Base-by-base conservation (phyloP, 2,888 invertebrate genomes). In the Torymus texanus region DNA sequence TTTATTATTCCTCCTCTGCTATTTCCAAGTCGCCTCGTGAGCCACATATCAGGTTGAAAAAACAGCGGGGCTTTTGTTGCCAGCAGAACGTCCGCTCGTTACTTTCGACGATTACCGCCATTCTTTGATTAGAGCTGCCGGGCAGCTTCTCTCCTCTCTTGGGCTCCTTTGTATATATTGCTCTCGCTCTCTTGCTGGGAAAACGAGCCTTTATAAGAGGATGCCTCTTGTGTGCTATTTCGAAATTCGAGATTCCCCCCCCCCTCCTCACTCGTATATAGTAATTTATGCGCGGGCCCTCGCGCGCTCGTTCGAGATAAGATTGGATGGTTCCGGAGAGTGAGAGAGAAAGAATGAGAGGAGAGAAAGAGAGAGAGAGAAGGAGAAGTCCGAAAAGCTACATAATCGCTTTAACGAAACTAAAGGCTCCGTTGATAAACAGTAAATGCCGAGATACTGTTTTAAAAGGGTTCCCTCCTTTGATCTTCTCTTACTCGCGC, bases 251-350 rank as follows among this genome's bases (percentile, higher is more conserved):
- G 85, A 85, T 41, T 85, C 24, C 13, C 12, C 16, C 12, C 16
- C n/a, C 8, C 24, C n/a, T n/a, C 24, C 29, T 50, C 58, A 24
- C 62, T 56, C 50, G 18, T 56, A 16, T 41, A 41, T 59, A 87
- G 88, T 88, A 89, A 89, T 88, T 89, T 89, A 89, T 89, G 87
- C 87, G 83, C 84, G 85, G 81, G 75, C 82, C 80, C 81, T 73
- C 78, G 84, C 85, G 83, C 85, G 86, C 87, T 87, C 86, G 85
- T 85, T 84, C 85, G 84, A 88, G 89, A 89, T 89, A 89, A 89
- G 89, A 89, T 87, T 88, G 88, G 88, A 87, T 88, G 87, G 87
- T 88, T 87, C 86, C 85, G 79, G 84, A 83, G 84, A 84, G 84
- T 81, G 84, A 51, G 50, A 61, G 51, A 21, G 21, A 21, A 2